Evolutionary conservation across 1,140 invertebrate species (phyloP).

Genomic region (Dufourea novaeangliae): DNA sequence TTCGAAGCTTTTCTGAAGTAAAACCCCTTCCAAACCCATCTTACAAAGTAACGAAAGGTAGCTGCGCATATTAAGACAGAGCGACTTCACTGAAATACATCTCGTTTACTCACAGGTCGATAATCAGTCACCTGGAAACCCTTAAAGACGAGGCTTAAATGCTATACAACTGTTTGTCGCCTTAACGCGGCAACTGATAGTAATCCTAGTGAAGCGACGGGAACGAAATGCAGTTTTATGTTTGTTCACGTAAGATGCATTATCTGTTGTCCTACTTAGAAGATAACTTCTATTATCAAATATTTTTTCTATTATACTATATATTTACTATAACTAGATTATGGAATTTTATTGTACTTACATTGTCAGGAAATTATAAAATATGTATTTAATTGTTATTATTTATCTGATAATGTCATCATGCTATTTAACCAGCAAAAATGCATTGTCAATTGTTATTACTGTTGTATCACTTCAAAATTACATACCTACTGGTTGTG

Average conservation of each 20-base stretch:
- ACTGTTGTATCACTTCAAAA: no score
- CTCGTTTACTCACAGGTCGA: constrained; percentile 7
- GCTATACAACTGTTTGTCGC: background rate
- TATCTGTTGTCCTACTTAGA: no score
- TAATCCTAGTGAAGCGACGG: background rate
- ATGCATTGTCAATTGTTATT: no score
- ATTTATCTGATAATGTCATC: no score
- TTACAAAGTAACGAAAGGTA: background rate
- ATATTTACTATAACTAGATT: no score
- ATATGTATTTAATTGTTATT: no score
- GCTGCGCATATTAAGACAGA: background rate
- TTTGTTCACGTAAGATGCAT: background rate
- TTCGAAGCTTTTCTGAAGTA: background rate
- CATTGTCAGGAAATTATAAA: no score
- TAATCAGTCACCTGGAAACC: background rate
- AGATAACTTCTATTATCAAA: no score
- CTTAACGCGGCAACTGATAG: background rate
- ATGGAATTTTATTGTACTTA: no score
- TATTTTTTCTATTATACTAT: no score
- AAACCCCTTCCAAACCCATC: background rate
- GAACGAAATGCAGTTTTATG: background rate
- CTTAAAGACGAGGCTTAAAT: constrained; percentile 5
- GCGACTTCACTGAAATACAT: constrained; percentile 12
- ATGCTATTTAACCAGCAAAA: no score
- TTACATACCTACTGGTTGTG: no score